Percentiles rank a stretch among this genome's conserved stretches.
These are phyloP conservation scores for Oenanthe oenanthe DNA, from an alignment of 2,113 vertebrate species.

Conservation along the genomic window DNA sequence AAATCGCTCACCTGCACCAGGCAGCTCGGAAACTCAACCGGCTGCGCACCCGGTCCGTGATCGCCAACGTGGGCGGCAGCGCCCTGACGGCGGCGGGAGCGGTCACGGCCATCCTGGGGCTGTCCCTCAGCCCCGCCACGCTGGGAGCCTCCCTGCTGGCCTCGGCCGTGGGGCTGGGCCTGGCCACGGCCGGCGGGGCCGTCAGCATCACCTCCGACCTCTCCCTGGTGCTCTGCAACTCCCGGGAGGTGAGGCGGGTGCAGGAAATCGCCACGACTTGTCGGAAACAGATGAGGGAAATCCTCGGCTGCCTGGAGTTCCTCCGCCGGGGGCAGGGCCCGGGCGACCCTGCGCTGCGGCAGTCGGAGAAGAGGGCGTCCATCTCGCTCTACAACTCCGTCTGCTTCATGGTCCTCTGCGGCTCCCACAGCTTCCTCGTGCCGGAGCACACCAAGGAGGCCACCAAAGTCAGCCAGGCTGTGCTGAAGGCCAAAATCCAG, in stretches of 20 bases:
- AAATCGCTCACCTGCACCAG: slow-evolving; percentile 70
- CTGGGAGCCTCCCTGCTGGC: slow-evolving; percentile 76
- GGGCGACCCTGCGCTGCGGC: slow-evolving; percentile 58
- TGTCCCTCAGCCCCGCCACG: slow-evolving; percentile 74
- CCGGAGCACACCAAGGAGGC: slow-evolving; percentile 72
- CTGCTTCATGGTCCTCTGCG: slow-evolving; percentile 74
- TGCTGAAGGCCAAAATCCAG: slow-evolving; percentile 79
- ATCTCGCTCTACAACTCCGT: slow-evolving; percentile 71
- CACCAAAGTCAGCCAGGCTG: slow-evolving; percentile 74
- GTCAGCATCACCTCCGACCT: slow-evolving; percentile 73
- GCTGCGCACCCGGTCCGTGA: slow-evolving; percentile 62
- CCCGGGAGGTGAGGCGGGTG: slow-evolving; percentile 71
- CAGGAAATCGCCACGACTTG: slow-evolving; percentile 76
- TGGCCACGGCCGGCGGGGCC: slow-evolving; percentile 75
- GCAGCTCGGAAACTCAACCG: slow-evolving; percentile 64
- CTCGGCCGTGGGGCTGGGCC: slow-evolving; percentile 74
- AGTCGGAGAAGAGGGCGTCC: slow-evolving; percentile 71
- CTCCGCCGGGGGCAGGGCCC: slow-evolving; percentile 65
- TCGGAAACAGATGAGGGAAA: slow-evolving; percentile 78
- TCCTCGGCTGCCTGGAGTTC: slow-evolving; percentile 75
- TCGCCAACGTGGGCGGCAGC: slow-evolving; percentile 67
- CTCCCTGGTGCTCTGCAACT: slow-evolving; percentile 66
- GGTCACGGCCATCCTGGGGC: slow-evolving; percentile 72
- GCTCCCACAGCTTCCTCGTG: slow-evolving; percentile 73
- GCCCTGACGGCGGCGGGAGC: slow-evolving; percentile 70